phyloP scores from a whole-genome alignment of 2,888 invertebrate genomes.

The Apotomis turbidana region DNA sequence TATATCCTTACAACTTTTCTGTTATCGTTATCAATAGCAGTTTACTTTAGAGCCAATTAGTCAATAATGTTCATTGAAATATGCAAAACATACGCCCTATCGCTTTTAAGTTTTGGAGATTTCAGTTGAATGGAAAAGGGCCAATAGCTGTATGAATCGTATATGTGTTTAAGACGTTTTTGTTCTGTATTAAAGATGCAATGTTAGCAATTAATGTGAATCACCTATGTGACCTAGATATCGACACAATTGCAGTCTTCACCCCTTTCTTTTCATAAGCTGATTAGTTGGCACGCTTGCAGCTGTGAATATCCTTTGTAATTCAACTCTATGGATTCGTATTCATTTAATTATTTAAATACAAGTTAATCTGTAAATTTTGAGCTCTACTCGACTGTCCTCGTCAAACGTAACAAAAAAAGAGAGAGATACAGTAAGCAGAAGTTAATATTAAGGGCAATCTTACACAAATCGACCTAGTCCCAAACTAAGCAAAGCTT shows the following conservation, averaged over 20 bases:
- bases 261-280: constrained; percentile 20
- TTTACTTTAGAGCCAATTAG: background rate
- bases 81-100: background rate
- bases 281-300: constrained; percentile 2
- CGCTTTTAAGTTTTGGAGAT: background rate
- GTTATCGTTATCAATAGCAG: background rate
- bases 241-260: constrained; percentile 8
- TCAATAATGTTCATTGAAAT: background rate
- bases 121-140: background rate
- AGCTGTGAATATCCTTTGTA: background rate
- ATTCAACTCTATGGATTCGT: background rate
- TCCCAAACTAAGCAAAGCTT: no score
- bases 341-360: no score
- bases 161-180: background rate
- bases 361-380: no score
- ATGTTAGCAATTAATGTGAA: constrained; percentile 13
- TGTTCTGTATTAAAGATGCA: background rate
- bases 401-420: no score
- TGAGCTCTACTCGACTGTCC: no score
- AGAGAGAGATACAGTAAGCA: no score
- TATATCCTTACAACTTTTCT: background rate
- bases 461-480: no score
- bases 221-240: constrained; percentile 24
- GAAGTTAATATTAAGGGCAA: no score
- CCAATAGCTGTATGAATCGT: background rate